phyloP scores from a whole-genome alignment of 2,797 vertebrate genomes.

The Xenentodon cancila region DNA sequence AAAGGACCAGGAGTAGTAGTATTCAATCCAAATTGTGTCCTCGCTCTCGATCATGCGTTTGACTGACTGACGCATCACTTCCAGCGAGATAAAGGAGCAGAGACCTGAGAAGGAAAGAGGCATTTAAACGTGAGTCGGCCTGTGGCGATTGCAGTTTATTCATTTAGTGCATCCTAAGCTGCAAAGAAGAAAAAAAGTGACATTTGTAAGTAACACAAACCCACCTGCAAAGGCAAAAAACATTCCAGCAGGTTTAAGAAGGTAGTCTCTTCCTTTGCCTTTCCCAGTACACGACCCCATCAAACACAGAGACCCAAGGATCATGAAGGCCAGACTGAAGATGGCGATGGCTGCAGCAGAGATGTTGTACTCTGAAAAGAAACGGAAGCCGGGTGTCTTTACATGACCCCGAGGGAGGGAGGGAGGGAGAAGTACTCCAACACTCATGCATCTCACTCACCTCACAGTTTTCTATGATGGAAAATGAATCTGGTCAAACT shows the following conservation, averaged over 20 bases:
- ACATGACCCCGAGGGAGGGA: background rate
- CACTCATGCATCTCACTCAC: too few species aligned
- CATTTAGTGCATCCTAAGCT: background rate
- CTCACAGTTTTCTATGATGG: too few species aligned
- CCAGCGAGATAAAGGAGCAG: constrained; percentile 92
- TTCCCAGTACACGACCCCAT: constrained; percentile 85
- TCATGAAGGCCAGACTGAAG: constrained; percentile 91
- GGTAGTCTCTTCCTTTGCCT: constrained; percentile 88
- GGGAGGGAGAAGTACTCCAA: background rate
- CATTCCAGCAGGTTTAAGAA: constrained; percentile 94
- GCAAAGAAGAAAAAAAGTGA: background rate
- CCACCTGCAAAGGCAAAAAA: constrained; percentile 94
- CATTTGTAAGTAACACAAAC: background rate
- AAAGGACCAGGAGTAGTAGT: constrained; percentile 94
- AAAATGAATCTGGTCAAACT: too few species aligned
- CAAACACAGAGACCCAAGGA: constrained; percentile 87
- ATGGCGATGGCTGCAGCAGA: constrained; percentile 96
- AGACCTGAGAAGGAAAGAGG: constrained; percentile 80
- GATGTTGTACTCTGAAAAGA: constrained; percentile 93
- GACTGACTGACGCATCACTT: constrained; percentile 97
- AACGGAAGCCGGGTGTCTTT: background rate
- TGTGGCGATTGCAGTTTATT: too few species aligned
- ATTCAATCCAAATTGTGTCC: constrained; percentile 91
- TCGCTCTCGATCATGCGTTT: constrained; percentile 96
- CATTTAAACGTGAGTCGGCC: background rate